Evolutionary conservation across 2,888 invertebrate genomes (phyloP), one percentile per base, ranked within the genome.

Genomic region (Lucinisca nassula): DNA sequence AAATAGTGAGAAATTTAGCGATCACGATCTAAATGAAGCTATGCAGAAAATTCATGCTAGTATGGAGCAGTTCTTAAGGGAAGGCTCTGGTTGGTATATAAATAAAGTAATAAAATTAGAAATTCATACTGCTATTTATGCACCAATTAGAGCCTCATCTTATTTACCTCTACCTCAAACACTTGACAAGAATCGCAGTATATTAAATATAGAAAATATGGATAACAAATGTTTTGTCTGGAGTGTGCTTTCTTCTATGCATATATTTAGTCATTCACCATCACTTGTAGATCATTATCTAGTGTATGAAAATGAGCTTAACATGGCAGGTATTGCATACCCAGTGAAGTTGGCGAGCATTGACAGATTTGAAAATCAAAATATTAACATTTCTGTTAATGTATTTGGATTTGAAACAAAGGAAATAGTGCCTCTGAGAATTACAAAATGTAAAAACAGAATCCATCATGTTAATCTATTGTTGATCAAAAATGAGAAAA

Each of bases 381-480:
- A 86, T 78, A n/a, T 21, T 12, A 77, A 82, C 30, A 85, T 88
- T 27, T 88, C 84, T 12, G 67, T 88, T 0, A 88, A 88, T 45
- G 86, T 90, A 3, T 90, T 85, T 84, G 76, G 77, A 10, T 82
- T 51, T 77, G 90, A 87, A 49, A 82, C 76, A 27, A 79, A 84
- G 37, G 75, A 83, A 14, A 87, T 87, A 0, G 51, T 83, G 32
- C 90, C 85, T 24, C 32, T 87, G n/a, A 77, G 51, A 75, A 87
- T 87, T 37, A 84, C 85, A 0, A 70, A 78, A 35, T n/a, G 70
- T n/a, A 38, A 40, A 27, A 30, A 61, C 21, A 51, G 78, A 3
- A 40, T 74, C 14, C 87, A 88, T 51, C 90, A 88, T 55, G 76
- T 90, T n/a, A 79, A 90, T 79, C 80, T 90, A 76, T 30, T 88